Evolutionary conservation across 2,113 vertebrate genomes (phyloP).

Genomic region (Haliaeetus leucogaster): DNA sequence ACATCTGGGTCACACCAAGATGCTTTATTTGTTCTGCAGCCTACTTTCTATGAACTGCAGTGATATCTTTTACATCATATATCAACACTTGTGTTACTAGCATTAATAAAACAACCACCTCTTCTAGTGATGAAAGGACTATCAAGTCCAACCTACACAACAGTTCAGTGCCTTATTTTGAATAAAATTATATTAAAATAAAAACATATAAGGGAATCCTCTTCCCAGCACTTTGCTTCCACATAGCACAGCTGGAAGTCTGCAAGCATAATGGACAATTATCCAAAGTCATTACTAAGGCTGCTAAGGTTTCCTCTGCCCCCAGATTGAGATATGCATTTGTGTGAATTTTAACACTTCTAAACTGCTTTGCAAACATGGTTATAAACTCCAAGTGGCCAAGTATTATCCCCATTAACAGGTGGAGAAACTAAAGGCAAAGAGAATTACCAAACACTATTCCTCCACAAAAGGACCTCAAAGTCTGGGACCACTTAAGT

Average conservation of each 20-base stretch:
- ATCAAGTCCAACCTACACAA: not conserved
- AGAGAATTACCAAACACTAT: not conserved
- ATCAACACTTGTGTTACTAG: no score
- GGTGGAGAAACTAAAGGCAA: not conserved
- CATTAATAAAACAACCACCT: not conserved
- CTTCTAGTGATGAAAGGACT: not conserved
- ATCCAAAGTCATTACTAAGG: not conserved
- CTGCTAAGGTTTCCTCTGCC: not conserved
- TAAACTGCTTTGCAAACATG: not conserved
- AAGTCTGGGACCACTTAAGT: not conserved
- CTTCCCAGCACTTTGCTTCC: not conserved
- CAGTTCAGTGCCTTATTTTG: not conserved
- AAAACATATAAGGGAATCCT: not conserved
- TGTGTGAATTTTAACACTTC: not conserved
- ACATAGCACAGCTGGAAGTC: not conserved
- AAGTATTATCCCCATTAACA: not conserved
- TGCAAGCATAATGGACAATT: not conserved
- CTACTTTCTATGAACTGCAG: not conserved
- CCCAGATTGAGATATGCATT: fast-evolving
- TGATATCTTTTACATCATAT: not conserved
- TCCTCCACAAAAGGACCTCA: not conserved
- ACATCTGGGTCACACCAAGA: not conserved
- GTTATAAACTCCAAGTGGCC: not conserved
- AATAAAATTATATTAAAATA: not conserved
- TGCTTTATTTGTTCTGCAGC: not conserved